Conservation (phyloP, 2,113 vertebrate genomes). For the Macheiramphus alcinus region DNA sequence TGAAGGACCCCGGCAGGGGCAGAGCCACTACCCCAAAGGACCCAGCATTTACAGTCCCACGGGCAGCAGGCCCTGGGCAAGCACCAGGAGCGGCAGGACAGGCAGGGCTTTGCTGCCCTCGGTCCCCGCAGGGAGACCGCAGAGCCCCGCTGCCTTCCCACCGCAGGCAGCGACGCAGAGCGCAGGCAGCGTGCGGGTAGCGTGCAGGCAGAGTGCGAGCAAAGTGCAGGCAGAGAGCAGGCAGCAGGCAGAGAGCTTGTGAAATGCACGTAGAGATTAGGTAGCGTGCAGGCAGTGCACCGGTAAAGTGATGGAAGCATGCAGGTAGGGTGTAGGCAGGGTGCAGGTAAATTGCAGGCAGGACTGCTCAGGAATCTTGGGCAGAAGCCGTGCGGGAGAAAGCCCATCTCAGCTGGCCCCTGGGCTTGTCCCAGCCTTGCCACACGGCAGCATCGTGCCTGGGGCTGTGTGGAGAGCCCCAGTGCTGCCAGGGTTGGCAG, state of each 20-base stretch:
- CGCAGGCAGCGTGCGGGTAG: background rate
- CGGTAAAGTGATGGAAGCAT: background rate
- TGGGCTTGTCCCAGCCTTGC: background rate
- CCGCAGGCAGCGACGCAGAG: background rate
- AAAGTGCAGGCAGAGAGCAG: background rate
- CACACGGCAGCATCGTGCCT: accelerated
- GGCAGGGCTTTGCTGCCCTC: background rate
- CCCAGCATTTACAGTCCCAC: background rate
- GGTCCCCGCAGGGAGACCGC: background rate
- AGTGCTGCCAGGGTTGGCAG: background rate
- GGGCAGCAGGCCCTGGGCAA: background rate
- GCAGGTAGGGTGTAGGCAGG: background rate
- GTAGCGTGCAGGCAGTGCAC: accelerated
- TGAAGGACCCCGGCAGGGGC: background rate
- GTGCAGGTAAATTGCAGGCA: background rate
- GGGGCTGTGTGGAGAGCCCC: background rate
- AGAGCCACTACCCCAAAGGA: background rate
- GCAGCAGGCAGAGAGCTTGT: background rate
- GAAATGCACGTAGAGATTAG: background rate
- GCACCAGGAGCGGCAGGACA: background rate
- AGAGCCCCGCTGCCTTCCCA: background rate
- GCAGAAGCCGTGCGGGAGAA: background rate
- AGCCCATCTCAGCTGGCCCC: background rate
- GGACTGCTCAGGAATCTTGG: background rate
- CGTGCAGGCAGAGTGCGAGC: background rate